Conservation (phyloP, 35 echinoderm and acorn worm species). For the Holothuria glaberrima region DNA sequence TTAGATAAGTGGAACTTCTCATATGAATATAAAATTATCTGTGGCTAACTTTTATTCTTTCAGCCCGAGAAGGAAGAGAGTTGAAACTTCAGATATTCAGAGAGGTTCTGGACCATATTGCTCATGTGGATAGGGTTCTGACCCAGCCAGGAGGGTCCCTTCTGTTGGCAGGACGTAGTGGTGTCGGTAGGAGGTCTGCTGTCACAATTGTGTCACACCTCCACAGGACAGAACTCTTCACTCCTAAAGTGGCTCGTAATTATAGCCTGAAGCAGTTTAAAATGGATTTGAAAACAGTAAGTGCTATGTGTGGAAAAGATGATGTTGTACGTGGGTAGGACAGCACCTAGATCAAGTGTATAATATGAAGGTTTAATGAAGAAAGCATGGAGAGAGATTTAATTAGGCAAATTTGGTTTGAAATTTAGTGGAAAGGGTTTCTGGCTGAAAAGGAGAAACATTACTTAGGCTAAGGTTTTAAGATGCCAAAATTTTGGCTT, state of each 20-base stretch:
- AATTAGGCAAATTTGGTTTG: too few species aligned
- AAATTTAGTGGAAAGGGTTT: too few species aligned
- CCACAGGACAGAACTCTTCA: constrained; percentile 85
- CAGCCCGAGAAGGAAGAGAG: constrained; percentile 93
- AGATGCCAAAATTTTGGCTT: too few species aligned
- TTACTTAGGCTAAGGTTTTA: too few species aligned
- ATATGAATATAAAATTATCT: too few species aligned
- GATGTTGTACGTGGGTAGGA: too few species aligned
- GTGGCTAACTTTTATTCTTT: background rate
- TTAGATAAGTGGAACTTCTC: too few species aligned
- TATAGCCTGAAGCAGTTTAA: constrained; percentile 97
- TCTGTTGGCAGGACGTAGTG: constrained; percentile 87
- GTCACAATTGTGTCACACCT: constrained; percentile 78
- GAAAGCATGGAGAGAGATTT: too few species aligned
- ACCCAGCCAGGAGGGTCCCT: constrained; percentile 95
- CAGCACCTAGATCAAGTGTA: too few species aligned
- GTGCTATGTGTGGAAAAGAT: too few species aligned
- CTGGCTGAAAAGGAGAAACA: too few species aligned
- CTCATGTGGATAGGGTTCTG: constrained; percentile 83
- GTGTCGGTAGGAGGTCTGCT: constrained; percentile 85
- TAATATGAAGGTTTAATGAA: too few species aligned
- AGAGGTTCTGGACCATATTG: constrained; percentile 88
- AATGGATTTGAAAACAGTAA: constrained; percentile 89
- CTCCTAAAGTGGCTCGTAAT: constrained; percentile 77
- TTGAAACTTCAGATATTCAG: constrained; percentile 87